Conservation (phyloP, 1,140 invertebrate species). For the Medauroidea extradentata region DNA sequence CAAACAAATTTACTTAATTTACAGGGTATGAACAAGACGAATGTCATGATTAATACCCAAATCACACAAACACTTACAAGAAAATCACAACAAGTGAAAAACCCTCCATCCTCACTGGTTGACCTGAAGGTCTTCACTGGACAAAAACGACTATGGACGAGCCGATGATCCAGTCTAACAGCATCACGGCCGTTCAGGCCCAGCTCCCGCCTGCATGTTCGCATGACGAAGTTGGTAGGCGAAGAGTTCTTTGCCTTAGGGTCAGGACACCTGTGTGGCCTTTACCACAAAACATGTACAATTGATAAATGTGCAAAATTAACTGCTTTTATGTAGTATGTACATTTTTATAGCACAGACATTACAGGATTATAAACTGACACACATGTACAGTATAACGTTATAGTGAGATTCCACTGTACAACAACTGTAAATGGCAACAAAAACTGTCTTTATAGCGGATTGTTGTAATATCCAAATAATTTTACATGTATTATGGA, state of each 20-base stretch:
- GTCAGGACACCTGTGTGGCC: conserved; percentile 91
- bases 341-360: not conserved
- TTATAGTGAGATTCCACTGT: not conserved
- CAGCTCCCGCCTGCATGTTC: conserved; percentile 50
- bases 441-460: too few relatives aligned
- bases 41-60: too few relatives aligned
- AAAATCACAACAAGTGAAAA: conserved; percentile 78
- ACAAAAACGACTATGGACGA: conserved; percentile 86
- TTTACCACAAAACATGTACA: conserved; percentile 36
- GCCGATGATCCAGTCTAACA: conserved; percentile 64
- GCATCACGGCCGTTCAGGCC: conserved; percentile 50
- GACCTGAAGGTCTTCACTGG: conserved; percentile 77
- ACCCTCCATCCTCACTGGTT: conserved; percentile 66
- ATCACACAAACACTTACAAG: conserved; percentile 61
- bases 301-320: too few relatives aligned
- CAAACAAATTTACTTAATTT: too few relatives aligned
- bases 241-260: conserved; percentile 66
- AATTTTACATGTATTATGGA: too few relatives aligned
- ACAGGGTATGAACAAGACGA: too few relatives aligned
- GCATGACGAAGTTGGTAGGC: conserved; percentile 65
- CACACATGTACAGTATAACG: not conserved
- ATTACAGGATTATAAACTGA: not conserved
- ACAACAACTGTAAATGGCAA: too few relatives aligned
- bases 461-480: too few relatives aligned
- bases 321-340: too few relatives aligned